Percentiles rank a stretch among this genome's conserved stretches.
Conservation (phyloP, 2,888 invertebrate genomes). For the Eutolmus rufibarbis region DNA sequence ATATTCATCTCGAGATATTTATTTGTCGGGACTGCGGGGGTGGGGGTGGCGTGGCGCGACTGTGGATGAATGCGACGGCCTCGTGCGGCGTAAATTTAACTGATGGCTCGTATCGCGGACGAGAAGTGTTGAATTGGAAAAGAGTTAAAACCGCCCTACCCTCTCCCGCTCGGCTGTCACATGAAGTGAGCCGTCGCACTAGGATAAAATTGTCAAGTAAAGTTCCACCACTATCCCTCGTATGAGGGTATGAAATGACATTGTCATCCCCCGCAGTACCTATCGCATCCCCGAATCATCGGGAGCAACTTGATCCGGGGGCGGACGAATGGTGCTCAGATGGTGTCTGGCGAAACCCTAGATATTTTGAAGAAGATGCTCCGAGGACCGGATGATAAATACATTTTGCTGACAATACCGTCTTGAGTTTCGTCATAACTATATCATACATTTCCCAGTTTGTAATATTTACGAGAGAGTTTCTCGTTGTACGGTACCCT, state of each 20-base stretch:
- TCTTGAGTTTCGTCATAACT: slow-evolving; percentile 39
- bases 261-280: not conserved
- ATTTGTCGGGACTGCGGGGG: not conserved
- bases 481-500: not conserved
- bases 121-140: slow-evolving; percentile 21
- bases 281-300: not conserved
- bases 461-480: slow-evolving; percentile 37
- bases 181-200: slow-evolving; percentile 17
- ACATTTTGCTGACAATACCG: slow-evolving; percentile 43
- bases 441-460: slow-evolving; percentile 32
- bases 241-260: slow-evolving; percentile 17
- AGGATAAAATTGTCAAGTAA: slow-evolving; percentile 41
- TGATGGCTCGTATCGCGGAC: slow-evolving; percentile 4
- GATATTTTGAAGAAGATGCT: not conserved
- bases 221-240: not conserved
- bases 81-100: not conserved
- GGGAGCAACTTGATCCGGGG: not conserved
- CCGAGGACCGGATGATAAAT: slow-evolving; percentile 40
- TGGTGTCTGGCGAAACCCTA: not conserved
- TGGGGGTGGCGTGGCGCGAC: not conserved
- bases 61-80: not conserved
- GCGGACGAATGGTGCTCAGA: not conserved
- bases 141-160: slow-evolving; percentile 13
- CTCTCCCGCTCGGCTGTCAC: not conserved
- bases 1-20: slow-evolving; percentile 40